A percentile compares a stretch with the other conserved stretches of the same genome.
Conservation (phyloP, 2,797 vertebrate genomes). For the Scleropages formosus region DNA sequence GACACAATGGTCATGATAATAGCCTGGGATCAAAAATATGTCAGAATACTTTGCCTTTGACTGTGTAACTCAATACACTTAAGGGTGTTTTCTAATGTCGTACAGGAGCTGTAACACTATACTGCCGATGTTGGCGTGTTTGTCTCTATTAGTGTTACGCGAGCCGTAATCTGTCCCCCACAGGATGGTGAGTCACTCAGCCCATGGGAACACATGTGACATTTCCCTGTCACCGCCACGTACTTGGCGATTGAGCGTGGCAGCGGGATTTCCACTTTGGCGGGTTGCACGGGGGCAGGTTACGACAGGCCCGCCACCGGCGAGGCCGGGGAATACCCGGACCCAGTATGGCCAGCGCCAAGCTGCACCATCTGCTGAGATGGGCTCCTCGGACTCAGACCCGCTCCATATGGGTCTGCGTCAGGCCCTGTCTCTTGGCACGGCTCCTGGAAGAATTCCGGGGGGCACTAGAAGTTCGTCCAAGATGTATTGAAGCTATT, state of each 20-base stretch:
- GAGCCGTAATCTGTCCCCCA: no score
- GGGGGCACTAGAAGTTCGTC: background rate
- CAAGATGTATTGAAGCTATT: background rate
- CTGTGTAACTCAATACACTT: no score
- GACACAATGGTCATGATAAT: no score
- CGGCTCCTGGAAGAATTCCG: background rate
- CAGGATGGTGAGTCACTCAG: background rate
- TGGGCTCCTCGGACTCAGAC: no score
- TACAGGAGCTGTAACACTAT: no score
- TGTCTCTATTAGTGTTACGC: no score
- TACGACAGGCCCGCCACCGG: background rate
- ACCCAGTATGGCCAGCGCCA: background rate
- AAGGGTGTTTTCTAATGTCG: no score
- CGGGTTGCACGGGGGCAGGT: background rate
- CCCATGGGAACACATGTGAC: background rate
- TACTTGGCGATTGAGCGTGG: no score
- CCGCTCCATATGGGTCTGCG: background rate
- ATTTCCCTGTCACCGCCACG: background rate
- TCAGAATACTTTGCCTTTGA: no score
- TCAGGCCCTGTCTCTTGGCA: background rate
- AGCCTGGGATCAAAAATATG: no score
- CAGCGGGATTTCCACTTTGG: constrained; percentile 1
- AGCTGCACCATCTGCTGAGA: background rate
- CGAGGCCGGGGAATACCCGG: background rate
- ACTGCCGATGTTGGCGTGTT: no score